A percentile compares a stretch with the other conserved stretches of the same genome.
These are phyloP conservation scores for Drosophila suboccidentalis DNA, from an alignment of 2,888 invertebrate genomes.

Conservation along the genomic window DNA sequence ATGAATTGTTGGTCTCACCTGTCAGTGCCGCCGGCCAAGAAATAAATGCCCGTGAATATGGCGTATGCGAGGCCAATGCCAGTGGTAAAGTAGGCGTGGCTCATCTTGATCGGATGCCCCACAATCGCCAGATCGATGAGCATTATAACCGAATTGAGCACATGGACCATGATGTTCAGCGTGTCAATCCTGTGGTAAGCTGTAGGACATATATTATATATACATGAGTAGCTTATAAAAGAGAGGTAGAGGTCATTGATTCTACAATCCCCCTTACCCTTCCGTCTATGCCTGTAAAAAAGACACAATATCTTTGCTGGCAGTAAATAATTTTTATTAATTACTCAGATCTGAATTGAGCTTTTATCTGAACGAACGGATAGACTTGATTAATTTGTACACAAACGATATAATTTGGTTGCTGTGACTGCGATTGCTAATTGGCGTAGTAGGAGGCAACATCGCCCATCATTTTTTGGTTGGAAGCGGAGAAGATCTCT, in stretches of 20 bases:
- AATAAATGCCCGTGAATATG: slow-evolving; percentile 90
- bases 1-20: slow-evolving; percentile 86
- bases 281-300: not conserved
- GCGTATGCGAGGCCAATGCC: slow-evolving; percentile 89
- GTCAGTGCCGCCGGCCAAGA: slow-evolving; percentile 90
- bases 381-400: not conserved
- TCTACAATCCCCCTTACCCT: no score
- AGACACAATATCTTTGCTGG: not conserved
- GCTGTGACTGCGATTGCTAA: not conserved
- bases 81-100: slow-evolving; percentile 87
- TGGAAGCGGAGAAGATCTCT: not conserved
- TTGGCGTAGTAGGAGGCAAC: not conserved
- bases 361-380: not conserved
- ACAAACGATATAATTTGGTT: not conserved
- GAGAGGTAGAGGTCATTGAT: not conserved
- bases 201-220: not conserved
- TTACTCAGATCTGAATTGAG: not conserved
- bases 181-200: slow-evolving; percentile 83
- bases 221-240: not conserved
- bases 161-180: slow-evolving; percentile 86
- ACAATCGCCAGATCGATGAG: slow-evolving; percentile 89
- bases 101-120: slow-evolving; percentile 89
- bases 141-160: slow-evolving; percentile 91
- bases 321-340: not conserved
- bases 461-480: not conserved